These are phyloP conservation scores for Clostera curtula DNA, from an alignment of 2,888 invertebrate species.

Conservation along the genomic window DNA sequence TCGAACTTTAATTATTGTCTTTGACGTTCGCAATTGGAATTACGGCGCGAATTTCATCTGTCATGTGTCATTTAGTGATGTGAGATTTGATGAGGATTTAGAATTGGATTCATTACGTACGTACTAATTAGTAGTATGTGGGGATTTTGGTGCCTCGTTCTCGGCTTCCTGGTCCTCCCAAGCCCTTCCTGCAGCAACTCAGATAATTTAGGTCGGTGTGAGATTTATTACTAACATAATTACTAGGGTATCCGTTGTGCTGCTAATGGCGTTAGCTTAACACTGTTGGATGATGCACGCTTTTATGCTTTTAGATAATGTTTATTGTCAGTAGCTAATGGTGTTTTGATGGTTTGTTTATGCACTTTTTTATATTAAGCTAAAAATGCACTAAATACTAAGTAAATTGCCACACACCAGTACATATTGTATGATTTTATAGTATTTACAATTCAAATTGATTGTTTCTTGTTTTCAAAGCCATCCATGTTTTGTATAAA, in stretches of 20 bases:
- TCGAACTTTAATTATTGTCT: conserved; percentile 10
- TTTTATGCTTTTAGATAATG: conserved; percentile 28
- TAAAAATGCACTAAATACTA: too few species aligned
- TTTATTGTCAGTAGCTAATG: conserved; percentile 13
- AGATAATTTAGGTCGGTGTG: conserved; percentile 61
- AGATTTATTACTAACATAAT: conserved; percentile 50
- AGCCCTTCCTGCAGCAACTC: conserved; percentile 58
- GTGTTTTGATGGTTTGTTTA: too few species aligned
- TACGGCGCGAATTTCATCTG: conserved; percentile 10
- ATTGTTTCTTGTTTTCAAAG: too few species aligned
- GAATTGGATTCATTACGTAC: conserved; percentile 12
- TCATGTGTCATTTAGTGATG: conserved; percentile 14
- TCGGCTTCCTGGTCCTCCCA: conserved; percentile 45
- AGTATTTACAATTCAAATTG: too few species aligned
- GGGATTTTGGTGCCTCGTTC: conserved; percentile 34
- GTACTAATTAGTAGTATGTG: conserved; percentile 32
- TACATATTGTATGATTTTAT: too few species aligned
- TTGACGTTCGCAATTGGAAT: conserved; percentile 9
- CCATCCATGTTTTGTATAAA: too few species aligned
- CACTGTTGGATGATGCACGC: conserved; percentile 26
- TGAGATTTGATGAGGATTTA: conserved; percentile 6
- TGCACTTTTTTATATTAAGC: too few species aligned
- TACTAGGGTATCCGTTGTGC: conserved; percentile 33
- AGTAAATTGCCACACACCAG: too few species aligned
- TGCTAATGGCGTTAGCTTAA: conserved; percentile 41